These are phyloP conservation scores for Stenoptilia bipunctidactyla DNA, from an alignment of 2,888 invertebrate species.

Conservation along the genomic window DNA sequence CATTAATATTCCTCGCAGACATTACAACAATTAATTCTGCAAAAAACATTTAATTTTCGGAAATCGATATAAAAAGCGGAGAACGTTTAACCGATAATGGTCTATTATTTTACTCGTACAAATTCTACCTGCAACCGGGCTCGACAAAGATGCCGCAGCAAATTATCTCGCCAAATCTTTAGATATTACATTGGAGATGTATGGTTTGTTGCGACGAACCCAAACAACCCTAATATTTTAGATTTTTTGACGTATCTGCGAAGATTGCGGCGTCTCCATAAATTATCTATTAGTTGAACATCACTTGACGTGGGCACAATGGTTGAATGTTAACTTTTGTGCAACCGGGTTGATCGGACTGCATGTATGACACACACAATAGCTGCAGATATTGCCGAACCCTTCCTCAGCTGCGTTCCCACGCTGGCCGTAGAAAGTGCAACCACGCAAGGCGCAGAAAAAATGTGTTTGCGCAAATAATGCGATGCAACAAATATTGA, in stretches of 20 bases:
- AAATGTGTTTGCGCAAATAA: conserved; percentile 61
- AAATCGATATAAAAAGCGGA: background rate
- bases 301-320: conserved; percentile 62
- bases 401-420: conserved; percentile 70
- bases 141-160: conserved; percentile 29
- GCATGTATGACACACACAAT: conserved; percentile 35
- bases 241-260: conserved; percentile 32
- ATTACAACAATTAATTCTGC: background rate
- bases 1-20: conserved; percentile 19
- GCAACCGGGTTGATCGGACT: conserved; percentile 50
- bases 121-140: background rate
- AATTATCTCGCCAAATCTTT: conserved; percentile 47
- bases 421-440: conserved; percentile 62
- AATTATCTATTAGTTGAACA: conserved; percentile 66
- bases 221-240: conserved; percentile 62
- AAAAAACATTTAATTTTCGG: background rate
- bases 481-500: conserved; percentile 55
- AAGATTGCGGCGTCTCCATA: conserved; percentile 50
- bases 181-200: conserved; percentile 32
- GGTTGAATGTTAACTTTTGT: conserved; percentile 58
- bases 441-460: conserved; percentile 24
- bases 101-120: background rate
- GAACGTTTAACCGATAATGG: background rate
- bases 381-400: conserved; percentile 37
- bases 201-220: conserved; percentile 26